Conservation (phyloP, 2,797 vertebrate species). For the Ibycter americanus region DNA sequence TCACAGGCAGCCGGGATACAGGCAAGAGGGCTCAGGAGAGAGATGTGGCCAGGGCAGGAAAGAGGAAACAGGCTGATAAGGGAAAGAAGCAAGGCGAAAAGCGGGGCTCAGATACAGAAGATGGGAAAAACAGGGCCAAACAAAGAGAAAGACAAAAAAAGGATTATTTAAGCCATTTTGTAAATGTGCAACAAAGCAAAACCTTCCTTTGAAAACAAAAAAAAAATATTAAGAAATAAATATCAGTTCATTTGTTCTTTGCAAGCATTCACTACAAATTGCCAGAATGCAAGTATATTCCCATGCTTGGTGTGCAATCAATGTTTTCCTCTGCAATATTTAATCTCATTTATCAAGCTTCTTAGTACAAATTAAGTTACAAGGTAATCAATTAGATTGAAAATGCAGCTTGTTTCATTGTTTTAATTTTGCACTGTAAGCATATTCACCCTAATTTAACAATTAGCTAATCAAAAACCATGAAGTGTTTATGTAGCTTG, state of each 20-base stretch:
- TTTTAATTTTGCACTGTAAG: slow-evolving; percentile 53
- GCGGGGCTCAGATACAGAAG: not conserved
- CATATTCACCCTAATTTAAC: slow-evolving; percentile 46
- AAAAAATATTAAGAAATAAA: not conserved
- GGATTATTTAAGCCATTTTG: not conserved
- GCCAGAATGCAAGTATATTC: not conserved
- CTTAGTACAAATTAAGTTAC: slow-evolving; percentile 68
- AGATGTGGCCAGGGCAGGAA: not conserved
- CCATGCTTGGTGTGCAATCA: not conserved
- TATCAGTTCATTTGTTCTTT: not conserved
- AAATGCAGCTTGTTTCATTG: slow-evolving; percentile 63
- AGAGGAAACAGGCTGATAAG: not conserved
- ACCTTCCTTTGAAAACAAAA: not conserved
- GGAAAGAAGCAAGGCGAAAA: not conserved
- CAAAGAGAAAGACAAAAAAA: not conserved
- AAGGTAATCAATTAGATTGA: slow-evolving; percentile 60
- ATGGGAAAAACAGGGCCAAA: not conserved
- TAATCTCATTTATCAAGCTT: slow-evolving; percentile 66
- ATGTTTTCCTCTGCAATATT: slow-evolving; percentile 13
- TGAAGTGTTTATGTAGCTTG: slow-evolving; percentile 19
- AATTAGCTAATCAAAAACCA: slow-evolving; percentile 54
- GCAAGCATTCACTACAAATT: not conserved
- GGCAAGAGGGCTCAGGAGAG: not conserved
- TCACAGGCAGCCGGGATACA: not conserved
- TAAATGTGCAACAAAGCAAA: not conserved